A percentile compares a stretch with the other conserved stretches of the same genome.
These are phyloP conservation scores for Panonychus citri DNA, from an alignment of 1,140 invertebrate genomes.

Conservation along the genomic window DNA sequence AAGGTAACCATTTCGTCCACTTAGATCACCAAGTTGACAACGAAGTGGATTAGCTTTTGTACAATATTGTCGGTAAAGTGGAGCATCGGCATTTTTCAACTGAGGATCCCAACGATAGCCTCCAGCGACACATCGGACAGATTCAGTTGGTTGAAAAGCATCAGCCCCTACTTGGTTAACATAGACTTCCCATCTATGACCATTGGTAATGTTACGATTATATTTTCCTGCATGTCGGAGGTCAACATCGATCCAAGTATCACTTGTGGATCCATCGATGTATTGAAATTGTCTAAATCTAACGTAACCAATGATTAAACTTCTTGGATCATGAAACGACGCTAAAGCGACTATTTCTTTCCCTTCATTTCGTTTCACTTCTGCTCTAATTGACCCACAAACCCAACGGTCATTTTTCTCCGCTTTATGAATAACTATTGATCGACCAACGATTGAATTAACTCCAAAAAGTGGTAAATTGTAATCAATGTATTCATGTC, in stretches of 20 bases:
- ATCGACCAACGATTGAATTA: slow-evolving; percentile 56
- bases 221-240: slow-evolving; percentile 23
- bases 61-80: slow-evolving; percentile 65
- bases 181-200: slow-evolving; percentile 77
- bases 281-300: slow-evolving; percentile 67
- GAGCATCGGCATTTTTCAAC: slow-evolving; percentile 42
- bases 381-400: slow-evolving; percentile 57
- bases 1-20: slow-evolving; percentile 55
- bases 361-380: slow-evolving; percentile 48
- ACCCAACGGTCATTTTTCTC: slow-evolving; percentile 35
- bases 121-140: slow-evolving; percentile 59
- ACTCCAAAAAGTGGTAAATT: slow-evolving; percentile 60
- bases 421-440: slow-evolving; percentile 54
- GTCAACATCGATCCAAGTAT: slow-evolving; percentile 69
- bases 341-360: slow-evolving; percentile 60
- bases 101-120: slow-evolving; percentile 84
- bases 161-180: slow-evolving; percentile 82
- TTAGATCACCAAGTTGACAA: slow-evolving; percentile 80
- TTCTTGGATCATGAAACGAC: slow-evolving; percentile 59
- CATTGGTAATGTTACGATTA: slow-evolving; percentile 20
- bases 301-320: slow-evolving; percentile 62
- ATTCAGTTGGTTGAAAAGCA: slow-evolving; percentile 49
- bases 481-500: slow-evolving; percentile 48
- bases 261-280: slow-evolving; percentile 56
- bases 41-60: slow-evolving; percentile 56